Evolutionary conservation across 2,113 vertebrate species (phyloP).

Genomic region (Apodemus speciosus): DNA sequence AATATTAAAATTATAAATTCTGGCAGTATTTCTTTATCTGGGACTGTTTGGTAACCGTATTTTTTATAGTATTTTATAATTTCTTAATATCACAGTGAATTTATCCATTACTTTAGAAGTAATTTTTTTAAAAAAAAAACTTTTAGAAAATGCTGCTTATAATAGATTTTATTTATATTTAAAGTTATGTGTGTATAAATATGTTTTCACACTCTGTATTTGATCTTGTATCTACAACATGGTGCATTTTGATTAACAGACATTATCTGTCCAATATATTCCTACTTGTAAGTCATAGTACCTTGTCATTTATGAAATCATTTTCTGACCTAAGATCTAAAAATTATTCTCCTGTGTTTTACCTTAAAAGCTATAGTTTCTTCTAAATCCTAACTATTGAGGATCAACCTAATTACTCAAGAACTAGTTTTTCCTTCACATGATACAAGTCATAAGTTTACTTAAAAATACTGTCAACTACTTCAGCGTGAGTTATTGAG

Average conservation of each 20-base stretch:
- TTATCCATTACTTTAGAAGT: slow-evolving; percentile 25
- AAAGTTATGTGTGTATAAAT: neutral
- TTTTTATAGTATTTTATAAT: neutral
- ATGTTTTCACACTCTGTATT: neutral
- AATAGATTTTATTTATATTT: neutral
- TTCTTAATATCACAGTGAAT: neutral
- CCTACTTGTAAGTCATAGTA: neutral
- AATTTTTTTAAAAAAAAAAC: neutral
- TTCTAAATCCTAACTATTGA: slow-evolving; percentile 4
- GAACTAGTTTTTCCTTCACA: neutral
- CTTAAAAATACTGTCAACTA: neutral
- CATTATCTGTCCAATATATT: neutral
- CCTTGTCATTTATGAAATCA: neutral
- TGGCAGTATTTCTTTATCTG: neutral
- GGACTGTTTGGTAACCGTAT: neutral
- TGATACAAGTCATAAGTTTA: neutral
- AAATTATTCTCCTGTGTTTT: neutral
- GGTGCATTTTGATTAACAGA: slow-evolving; percentile 18
- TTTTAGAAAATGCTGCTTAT: neutral
- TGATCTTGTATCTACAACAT: neutral
- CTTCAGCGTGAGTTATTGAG: neutral
- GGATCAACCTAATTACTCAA: neutral
- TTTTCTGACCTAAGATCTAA: neutral
- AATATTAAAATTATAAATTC: slow-evolving; percentile 23
- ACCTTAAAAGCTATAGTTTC: neutral